Base-by-base conservation (phyloP, 1,140 invertebrate genomes). In the Psix sp. region DNA sequence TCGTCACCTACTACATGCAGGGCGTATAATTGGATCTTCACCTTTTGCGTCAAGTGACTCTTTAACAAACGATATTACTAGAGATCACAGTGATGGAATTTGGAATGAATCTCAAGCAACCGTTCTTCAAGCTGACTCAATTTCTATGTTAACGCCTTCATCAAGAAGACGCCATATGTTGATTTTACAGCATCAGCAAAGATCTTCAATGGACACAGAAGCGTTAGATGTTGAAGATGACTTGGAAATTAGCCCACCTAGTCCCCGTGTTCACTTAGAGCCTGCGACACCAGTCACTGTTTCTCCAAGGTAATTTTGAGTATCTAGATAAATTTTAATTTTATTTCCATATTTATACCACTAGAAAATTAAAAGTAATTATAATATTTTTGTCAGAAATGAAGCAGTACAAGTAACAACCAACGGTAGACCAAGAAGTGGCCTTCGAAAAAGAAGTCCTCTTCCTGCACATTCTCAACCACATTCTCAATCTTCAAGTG, bases 81-180 rank as follows among this genome's bases (percentile, higher is more conserved):
- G 92, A 79, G 93, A 94, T 82, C 93, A 94, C 81, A 94, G 93
- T 24, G 93, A 94, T 81, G 93, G 93, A 24, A 92, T 93, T 77
- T 95, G 94, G 94, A 95, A 95, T 84, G 94, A 95, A 86, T 95
- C 93, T 10, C 93, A 94, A 85, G 92, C 92, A 0, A 95, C 94
- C 1, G 93, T 95, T 10, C 86, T 95, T 17, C 93, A 93, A 81
- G 91, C 91, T 0, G 93, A 93, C 80, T 92, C 92, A 2, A 81
- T 91, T 21, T 87, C 89, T 21, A 77, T 93, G 39, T 76, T 94
- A 21, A 94, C 93, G 1, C 93, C 94, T 2, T 93, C 92, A 1
- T 92, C 93, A 0, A 90, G 91, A 77, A 88, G 93, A 71, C 92
- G 93, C 84, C 92, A 94, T 73, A 86, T 94, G 9, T 84, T 94